Base-by-base conservation (phyloP, 2,888 invertebrate species). In the Parelbella ahira region DNA sequence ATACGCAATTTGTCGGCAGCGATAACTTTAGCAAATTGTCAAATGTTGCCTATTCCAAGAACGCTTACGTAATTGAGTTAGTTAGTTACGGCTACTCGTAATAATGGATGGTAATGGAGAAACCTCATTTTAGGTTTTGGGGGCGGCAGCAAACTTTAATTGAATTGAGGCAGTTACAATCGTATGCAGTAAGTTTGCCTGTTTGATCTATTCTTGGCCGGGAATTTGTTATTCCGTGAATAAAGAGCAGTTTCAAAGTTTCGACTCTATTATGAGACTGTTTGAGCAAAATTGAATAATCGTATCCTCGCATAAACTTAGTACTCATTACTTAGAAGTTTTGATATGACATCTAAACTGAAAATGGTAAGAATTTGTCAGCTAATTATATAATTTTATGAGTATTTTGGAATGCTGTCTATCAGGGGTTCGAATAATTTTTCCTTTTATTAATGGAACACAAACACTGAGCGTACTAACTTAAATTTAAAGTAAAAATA, bases 71-170 rank as follows among this genome's bases (percentile, higher is more conserved):
- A 41, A 33, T 41, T 27, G 25, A 41, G 20, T 33, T 33, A 12
- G 30, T 25, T 32, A 32, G 32, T 32, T 27, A 33, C 20, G 24
- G 25, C 32, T 32, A 8, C 25, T 41, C 9, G n/a, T 19, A 33
- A 41, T 41, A 41, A 41, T 33, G 27, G 41, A 41, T 33, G 41
- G 13, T 33, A 41, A 41, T 41, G 39, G 25, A 32, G 41, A 33
- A 27, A 27, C 33, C 41, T 33, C 27, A 41, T 41, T 41, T 20
- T 15, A 33, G 33, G 33, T 41, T 33, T 41, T 25, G 32, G 41
- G n/a, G 19, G 19, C 30, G 19, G 27, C 36, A 11, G 25, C 27
- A 20, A 41, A 41, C 33, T 41, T 41, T 41, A 41, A 41, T 41
- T 32, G 41, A 41, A 41, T 41, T 19, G 36, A 25, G 41, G 18